Evolutionary conservation across 2,797 vertebrate genomes (phyloP).

Genomic region (Coluber constrictor): DNA sequence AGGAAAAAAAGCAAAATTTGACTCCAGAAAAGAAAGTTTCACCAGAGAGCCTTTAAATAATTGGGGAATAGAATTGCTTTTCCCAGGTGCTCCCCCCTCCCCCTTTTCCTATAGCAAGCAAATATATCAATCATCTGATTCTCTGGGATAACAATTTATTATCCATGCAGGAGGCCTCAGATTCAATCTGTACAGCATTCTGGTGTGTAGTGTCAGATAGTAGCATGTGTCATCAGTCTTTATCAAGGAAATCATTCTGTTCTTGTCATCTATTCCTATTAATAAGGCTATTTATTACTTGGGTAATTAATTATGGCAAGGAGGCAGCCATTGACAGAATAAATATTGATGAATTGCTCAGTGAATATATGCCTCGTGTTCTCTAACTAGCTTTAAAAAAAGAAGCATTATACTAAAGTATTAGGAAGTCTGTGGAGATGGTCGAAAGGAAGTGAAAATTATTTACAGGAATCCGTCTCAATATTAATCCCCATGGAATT

Average conservation of each 20-base stretch:
- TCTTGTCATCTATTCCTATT: slow-evolving; percentile 83
- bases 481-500: neutral
- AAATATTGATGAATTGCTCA: slow-evolving; percentile 90
- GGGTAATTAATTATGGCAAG: slow-evolving; percentile 94
- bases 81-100: slow-evolving; percentile 76
- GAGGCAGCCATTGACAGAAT: slow-evolving; percentile 81
- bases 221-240: slow-evolving; percentile 91
- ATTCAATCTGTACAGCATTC: slow-evolving; percentile 89
- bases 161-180: slow-evolving; percentile 87
- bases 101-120: slow-evolving; percentile 70
- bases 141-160: slow-evolving; percentile 93
- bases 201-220: slow-evolving; percentile 82
- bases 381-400: slow-evolving; percentile 59
- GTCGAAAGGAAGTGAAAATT: neutral
- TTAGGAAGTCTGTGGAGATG: slow-evolving; percentile 24
- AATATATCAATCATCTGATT: slow-evolving; percentile 95
- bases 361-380: slow-evolving; percentile 73
- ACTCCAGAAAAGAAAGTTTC: slow-evolving; percentile 74
- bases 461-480: neutral
- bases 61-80: slow-evolving; percentile 73
- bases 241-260: slow-evolving; percentile 81
- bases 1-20: slow-evolving; percentile 74
- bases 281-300: slow-evolving; percentile 87
- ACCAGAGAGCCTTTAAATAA: slow-evolving; percentile 74
- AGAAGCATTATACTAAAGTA: slow-evolving; percentile 51